phyloP scores from a whole-genome alignment of 2,888 invertebrate species.

The Acleris literana region DNA sequence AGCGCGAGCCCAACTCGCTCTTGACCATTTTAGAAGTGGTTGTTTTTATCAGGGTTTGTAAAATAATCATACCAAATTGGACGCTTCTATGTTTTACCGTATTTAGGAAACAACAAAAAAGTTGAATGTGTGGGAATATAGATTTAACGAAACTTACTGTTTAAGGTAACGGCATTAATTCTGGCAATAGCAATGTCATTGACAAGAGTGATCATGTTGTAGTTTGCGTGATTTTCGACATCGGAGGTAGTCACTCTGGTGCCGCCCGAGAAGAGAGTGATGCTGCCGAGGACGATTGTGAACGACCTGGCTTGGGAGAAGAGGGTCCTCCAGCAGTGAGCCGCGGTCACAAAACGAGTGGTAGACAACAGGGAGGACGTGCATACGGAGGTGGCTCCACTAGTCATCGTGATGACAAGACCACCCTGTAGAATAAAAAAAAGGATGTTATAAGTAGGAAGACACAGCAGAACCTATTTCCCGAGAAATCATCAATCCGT shows the following conservation, averaged over 20 bases:
- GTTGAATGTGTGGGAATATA: too few species aligned
- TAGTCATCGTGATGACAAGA: conserved; percentile 49
- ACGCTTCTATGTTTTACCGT: too few species aligned
- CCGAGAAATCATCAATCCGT: too few species aligned
- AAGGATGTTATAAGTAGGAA: neutral
- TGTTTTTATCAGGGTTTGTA: too few species aligned
- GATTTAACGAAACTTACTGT: conserved; percentile 42
- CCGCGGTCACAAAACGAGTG: conserved; percentile 52
- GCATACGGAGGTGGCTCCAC: conserved; percentile 51
- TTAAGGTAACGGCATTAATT: conserved; percentile 34
- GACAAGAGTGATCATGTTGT: conserved; percentile 37
- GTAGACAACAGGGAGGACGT: conserved; percentile 57
- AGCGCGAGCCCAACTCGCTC: too few species aligned
- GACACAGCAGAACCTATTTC: too few species aligned
- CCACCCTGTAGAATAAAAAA: conserved; percentile 49
- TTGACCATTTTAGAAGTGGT: too few species aligned
- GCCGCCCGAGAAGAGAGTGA: conserved; percentile 49
- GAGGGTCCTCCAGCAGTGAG: conserved; percentile 30
- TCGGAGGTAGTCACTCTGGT: conserved; percentile 45
- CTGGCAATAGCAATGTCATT: conserved; percentile 53
- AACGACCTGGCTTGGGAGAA: conserved; percentile 14
- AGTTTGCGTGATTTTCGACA: conserved; percentile 49
- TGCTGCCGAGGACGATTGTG: conserved; percentile 42
- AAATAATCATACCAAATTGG: too few species aligned
- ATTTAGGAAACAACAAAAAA: too few species aligned